Evolutionary conservation across 2,797 vertebrate species (phyloP).

Genomic region (Hydrocynus forskahlii): DNA sequence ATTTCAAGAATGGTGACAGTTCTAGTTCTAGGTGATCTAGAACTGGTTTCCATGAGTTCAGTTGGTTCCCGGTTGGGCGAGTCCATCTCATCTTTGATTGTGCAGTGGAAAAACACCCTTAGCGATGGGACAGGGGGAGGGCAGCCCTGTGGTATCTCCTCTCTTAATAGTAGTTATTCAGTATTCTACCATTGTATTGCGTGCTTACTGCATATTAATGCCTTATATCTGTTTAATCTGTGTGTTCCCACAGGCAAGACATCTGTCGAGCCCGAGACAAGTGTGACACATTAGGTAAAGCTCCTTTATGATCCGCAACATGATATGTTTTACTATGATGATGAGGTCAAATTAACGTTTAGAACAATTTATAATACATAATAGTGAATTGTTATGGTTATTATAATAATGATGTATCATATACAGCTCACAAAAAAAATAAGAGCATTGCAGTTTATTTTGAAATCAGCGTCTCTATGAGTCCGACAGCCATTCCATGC

Average conservation of each 20-base stretch:
- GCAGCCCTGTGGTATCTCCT: neutral
- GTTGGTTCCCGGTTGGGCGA: no score
- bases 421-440: no score
- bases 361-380: neutral
- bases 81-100: no score
- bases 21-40: no score
- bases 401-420: no score
- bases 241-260: constrained; percentile 85
- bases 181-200: neutral
- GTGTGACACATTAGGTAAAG: constrained; percentile 96
- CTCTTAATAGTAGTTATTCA: neutral
- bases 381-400: no score
- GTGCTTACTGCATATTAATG: constrained; percentile 7
- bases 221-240: neutral
- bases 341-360: neutral
- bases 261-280: constrained; percentile 98
- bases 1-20: no score
- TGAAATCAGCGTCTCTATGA: no score
- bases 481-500: no score
- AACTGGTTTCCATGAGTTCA: no score
- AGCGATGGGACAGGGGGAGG: neutral
- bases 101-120: neutral
- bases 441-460: no score
- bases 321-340: neutral
- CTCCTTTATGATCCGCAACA: neutral